Percentiles rank a stretch among this genome's conserved stretches.
These are phyloP conservation scores for Lanius ludovicianus DNA, from an alignment of 2,113 vertebrate genomes.

Conservation along the genomic window DNA sequence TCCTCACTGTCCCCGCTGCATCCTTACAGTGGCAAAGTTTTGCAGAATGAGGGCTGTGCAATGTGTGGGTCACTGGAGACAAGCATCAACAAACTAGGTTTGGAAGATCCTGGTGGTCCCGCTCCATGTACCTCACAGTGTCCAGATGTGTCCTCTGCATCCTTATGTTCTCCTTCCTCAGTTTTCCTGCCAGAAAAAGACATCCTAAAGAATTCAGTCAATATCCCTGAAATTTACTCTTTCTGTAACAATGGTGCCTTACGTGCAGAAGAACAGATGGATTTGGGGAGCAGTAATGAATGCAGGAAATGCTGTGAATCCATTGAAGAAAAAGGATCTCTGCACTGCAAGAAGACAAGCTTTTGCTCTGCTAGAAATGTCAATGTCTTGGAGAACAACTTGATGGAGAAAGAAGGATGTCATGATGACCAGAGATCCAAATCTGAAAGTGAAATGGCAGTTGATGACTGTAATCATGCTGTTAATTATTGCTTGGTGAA, in stretches of 20 bases:
- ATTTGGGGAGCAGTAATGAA: not conserved
- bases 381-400: not conserved
- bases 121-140: not conserved
- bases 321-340: not conserved
- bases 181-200: not conserved
- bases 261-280: not conserved
- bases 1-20: not conserved
- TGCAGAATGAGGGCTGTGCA: not conserved
- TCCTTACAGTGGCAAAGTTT: not conserved
- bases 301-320: not conserved
- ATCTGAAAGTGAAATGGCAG: not conserved
- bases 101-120: not conserved
- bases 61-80: not conserved
- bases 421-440: not conserved
- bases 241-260: slow-evolving; percentile 37
- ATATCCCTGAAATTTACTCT: slow-evolving; percentile 6
- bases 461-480: not conserved
- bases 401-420: not conserved
- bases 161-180: not conserved
- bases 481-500: not conserved
- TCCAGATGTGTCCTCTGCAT: not conserved
- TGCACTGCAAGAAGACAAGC: not conserved
- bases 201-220: not conserved
- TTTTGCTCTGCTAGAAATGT: not conserved
- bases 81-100: not conserved